Evolutionary conservation across 30 jellyfish, hydroid and myxozoan genomes (phyloP).

Genomic region (Chironex yamaguchii): DNA sequence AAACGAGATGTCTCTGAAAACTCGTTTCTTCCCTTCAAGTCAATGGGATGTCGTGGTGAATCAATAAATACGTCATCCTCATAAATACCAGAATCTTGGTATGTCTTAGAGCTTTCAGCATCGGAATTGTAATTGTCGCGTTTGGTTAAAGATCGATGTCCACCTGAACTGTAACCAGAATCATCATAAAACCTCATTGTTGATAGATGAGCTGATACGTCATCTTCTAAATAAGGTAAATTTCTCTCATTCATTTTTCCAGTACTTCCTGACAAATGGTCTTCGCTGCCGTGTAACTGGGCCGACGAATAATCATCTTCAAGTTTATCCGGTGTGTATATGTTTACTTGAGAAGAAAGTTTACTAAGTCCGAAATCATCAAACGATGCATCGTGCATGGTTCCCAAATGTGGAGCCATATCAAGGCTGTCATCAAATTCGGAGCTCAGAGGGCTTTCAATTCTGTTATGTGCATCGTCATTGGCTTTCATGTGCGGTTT

Average conservation of each 20-base stretch:
- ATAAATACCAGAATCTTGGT: slow-evolving; percentile 96
- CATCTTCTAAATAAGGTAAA: slow-evolving; percentile 52
- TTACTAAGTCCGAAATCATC: slow-evolving; percentile 44
- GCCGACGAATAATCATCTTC: slow-evolving; percentile 35
- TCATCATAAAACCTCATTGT: slow-evolving; percentile 86
- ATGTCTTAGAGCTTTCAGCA: slow-evolving; percentile 92
- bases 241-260: slow-evolving; percentile 33
- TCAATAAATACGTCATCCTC: slow-evolving; percentile 94
- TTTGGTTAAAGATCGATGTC: slow-evolving; percentile 53
- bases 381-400: slow-evolving; percentile 60
- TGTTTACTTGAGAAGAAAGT: slow-evolving; percentile 61
- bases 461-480: slow-evolving; percentile 8
- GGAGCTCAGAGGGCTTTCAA: slow-evolving; percentile 69
- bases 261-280: not conserved
- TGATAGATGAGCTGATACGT: slow-evolving; percentile 19
- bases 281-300: slow-evolving; percentile 3
- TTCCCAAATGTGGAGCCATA: slow-evolving; percentile 68
- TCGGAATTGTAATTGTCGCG: slow-evolving; percentile 86
- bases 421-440: slow-evolving; percentile 96
- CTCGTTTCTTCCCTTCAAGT: slow-evolving; percentile 39
- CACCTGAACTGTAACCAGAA: slow-evolving; percentile 83
- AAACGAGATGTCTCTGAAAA: slow-evolving; percentile 70
- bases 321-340: slow-evolving; percentile 62
- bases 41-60: slow-evolving; percentile 76
- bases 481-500: slow-evolving; percentile 24